Evolutionary conservation across 1,140 invertebrate species (phyloP), one percentile per base, ranked within the genome.

Genomic region (Maconellicoccus hirsutus): DNA sequence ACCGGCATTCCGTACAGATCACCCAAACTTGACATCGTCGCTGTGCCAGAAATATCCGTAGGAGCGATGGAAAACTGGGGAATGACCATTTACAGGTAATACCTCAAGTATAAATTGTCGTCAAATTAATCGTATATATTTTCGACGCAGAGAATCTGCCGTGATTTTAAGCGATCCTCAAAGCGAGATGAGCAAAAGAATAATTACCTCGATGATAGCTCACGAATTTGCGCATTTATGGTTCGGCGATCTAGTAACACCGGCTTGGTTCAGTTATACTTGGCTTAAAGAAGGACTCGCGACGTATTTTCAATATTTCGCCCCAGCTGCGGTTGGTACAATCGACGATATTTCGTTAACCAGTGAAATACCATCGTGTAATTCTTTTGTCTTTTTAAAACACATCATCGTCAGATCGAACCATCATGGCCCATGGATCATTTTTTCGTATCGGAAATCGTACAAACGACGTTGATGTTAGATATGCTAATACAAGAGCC

Each of bases 21-120:
- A 19, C 80, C 81, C 52, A 80, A 86, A 76, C 76, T 83, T 76
- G 84, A 89, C 75, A 84, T 89, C 75, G 82, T 90, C 33, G 84
- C 86, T 10, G 83, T 91, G 59, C 87, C 89, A 2, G 84, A 91
- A 73, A 95, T 94, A 79, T 80, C 82, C 0, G 86, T 90, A 0
- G 90, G 88, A 38, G 93, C 91, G 23, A 92, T 93, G 89, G 91
- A 93, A 77, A 91, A 93, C 79, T 93, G 89, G 86, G 86, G 86
- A 12, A 76, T 87, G 0, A 81, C 86, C 1, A 85, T 83, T 3
- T 87, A 84, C 73, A 79, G 83, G 82, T 82, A 73, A 72, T 73
- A 33, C n/a, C 10, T 52, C 10, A 16, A 52, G 42, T 8, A 52
- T 16, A 8, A 52, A 52, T 8, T 8, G 16, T 16, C 16, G n/a